Percentiles rank a stretch among this genome's conserved stretches.
These are phyloP conservation scores for Rachycentron canadum DNA, from an alignment of 2,797 vertebrate genomes.

Conservation along the genomic window DNA sequence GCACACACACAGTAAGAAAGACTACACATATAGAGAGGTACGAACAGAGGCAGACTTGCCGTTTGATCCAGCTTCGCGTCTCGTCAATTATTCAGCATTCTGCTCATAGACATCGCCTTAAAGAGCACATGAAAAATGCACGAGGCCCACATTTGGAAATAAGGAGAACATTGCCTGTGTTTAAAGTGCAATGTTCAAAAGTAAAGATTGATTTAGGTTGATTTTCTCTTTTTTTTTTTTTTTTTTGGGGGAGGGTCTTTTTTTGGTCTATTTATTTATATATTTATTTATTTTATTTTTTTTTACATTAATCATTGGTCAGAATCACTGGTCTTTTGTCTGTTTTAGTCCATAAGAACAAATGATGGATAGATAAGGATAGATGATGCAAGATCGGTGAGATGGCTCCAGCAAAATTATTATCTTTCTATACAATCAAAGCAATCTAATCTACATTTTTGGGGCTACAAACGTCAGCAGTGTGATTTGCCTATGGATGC, in stretches of 20 bases:
- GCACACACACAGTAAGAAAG: constrained; percentile 48
- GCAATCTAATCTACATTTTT: neutral
- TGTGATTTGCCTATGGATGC: neutral
- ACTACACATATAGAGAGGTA: constrained; percentile 68
- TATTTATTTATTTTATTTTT: constrained; percentile 14
- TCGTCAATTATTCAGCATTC: constrained; percentile 85
- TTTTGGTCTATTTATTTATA: too few relatives aligned
- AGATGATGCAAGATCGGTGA: neutral
- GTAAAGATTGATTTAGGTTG: constrained; percentile 75
- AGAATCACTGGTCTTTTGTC: neutral
- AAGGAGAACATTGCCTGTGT: constrained; percentile 74
- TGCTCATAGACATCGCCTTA: constrained; percentile 82
- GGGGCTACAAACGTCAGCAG: neutral
- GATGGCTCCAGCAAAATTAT: neutral
- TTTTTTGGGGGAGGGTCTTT: constrained; percentile 6
- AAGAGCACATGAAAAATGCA: constrained; percentile 82
- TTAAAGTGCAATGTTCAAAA: constrained; percentile 73
- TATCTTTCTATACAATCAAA: neutral
- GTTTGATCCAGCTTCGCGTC: constrained; percentile 82
- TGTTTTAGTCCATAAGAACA: neutral
- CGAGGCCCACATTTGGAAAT: constrained; percentile 79
- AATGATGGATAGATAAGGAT: neutral
- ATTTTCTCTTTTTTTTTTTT: constrained; percentile 46
- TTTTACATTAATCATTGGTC: constrained; percentile 16
- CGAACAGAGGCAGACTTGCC: constrained; percentile 77